Base-by-base conservation (phyloP, 2,113 vertebrate genomes). In the Mustelus asterias region DNA sequence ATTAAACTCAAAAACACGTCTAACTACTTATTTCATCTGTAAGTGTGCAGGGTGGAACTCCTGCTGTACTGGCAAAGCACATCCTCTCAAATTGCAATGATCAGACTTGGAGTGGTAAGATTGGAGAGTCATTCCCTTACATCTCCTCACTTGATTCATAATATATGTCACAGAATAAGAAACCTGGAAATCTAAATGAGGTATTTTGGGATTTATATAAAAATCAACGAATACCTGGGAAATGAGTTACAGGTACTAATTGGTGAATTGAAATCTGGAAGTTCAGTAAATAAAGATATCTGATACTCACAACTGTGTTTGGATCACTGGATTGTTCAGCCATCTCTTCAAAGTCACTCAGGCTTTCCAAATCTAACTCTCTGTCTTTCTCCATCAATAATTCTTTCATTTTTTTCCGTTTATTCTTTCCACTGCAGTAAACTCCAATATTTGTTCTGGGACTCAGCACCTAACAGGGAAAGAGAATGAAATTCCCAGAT, bases 371-470 rank as follows among this genome's bases (percentile, higher is more conserved):
- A 95, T 99, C 99, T 41, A 98, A 97, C 94, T 98, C 98, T n/a
- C 99, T 97, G 96, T 99, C 99, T 96, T 98, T 98, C 96, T 98
- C 98, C 96, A 99, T 99, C 98, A 99, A 97, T 80, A 99, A 96
- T 97, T 99, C 99, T 96, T 99, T 99, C 0, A 98, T 98, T 58
- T 98, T 98, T 97, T 98, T 99, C 90, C 99, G 96, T 96, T 99
- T 99, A 67, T 98, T 99, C 97, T 99, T 99, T 96, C 99, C 99
- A 97, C 98, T 99, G 20, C 99, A 99, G 9, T 99, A 99, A 83
- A 99, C 97, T 0, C 99, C 99, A n/a, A 99, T 99, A 96, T 99
- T 99, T 41, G 97, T 98, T 0, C 99, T 98, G 0, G 99, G 99
- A 96, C 99, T 99, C 48, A 99, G 97, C n/a, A 99, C 99, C 99